Percentiles rank a stretch among this genome's conserved stretches.
phyloP scores from a whole-genome alignment of 2,113 vertebrate genomes.

The Phainopepla nitens region DNA sequence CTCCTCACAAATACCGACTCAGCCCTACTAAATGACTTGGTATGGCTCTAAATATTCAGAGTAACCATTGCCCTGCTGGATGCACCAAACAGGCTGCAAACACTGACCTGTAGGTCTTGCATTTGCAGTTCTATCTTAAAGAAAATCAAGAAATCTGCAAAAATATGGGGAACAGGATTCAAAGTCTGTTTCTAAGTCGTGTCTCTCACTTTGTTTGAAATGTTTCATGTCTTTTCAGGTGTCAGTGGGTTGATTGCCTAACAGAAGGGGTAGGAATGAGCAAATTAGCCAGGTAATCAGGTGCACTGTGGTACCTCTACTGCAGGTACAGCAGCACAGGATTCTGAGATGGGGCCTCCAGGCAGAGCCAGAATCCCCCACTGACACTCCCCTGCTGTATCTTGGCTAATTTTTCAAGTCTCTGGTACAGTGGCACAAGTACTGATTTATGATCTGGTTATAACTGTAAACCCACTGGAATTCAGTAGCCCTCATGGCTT shows the following conservation, averaged over 20 bases:
- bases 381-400: background rate
- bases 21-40: background rate
- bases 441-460: background rate
- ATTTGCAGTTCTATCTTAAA: background rate
- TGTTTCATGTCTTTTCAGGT: conserved; percentile 54
- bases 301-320: background rate
- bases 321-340: conserved; percentile 15
- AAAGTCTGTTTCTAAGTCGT: background rate
- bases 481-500: background rate
- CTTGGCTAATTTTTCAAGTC: conserved; percentile 20
- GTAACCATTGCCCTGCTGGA: background rate
- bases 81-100: background rate
- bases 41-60: background rate
- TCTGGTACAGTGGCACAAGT: background rate
- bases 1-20: background rate
- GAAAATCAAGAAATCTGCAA: background rate
- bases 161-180: background rate
- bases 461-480: background rate
- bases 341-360: background rate
- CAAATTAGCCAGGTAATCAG: conserved; percentile 59
- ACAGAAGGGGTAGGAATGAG: conserved; percentile 62
- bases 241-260: conserved; percentile 60
- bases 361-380: conserved; percentile 7
- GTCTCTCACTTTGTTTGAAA: background rate
- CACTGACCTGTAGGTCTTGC: background rate